These are phyloP conservation scores for Zosterops japonicus DNA, from an alignment of 2,113 vertebrate species.

Conservation along the genomic window DNA sequence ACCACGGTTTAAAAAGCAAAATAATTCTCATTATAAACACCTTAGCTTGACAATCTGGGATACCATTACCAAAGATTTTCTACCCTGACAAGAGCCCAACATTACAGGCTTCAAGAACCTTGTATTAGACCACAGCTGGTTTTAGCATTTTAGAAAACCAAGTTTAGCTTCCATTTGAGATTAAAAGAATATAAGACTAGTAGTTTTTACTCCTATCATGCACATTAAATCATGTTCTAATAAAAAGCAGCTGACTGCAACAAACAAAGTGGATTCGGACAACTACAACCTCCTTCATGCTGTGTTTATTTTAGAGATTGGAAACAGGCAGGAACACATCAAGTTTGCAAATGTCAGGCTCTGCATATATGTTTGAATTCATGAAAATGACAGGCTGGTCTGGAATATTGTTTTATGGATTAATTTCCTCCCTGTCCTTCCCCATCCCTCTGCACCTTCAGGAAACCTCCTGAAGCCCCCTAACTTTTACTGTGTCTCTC, in stretches of 20 bases:
- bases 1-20: neutral
- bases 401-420: neutral
- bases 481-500: neutral
- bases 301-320: neutral
- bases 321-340: neutral
- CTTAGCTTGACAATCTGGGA: neutral
- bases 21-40: neutral
- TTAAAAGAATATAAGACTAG: conserved; percentile 63
- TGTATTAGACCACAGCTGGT: neutral
- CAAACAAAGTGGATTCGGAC: neutral
- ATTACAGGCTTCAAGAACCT: neutral
- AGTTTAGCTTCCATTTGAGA: conserved; percentile 50
- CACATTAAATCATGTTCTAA: conserved; percentile 41
- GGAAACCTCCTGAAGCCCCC: conserved; percentile 40
- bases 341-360: neutral
- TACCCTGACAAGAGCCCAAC: neutral
- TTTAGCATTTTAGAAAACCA: conserved; percentile 54
- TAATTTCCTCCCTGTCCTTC: conserved; percentile 1
- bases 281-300: neutral
- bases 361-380: neutral
- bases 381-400: neutral
- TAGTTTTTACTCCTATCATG: conserved; percentile 40
- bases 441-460: neutral
- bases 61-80: neutral
- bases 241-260: conserved; percentile 52